Conservation (phyloP, 2,113 vertebrate genomes). For the Galeopterus variegatus region DNA sequence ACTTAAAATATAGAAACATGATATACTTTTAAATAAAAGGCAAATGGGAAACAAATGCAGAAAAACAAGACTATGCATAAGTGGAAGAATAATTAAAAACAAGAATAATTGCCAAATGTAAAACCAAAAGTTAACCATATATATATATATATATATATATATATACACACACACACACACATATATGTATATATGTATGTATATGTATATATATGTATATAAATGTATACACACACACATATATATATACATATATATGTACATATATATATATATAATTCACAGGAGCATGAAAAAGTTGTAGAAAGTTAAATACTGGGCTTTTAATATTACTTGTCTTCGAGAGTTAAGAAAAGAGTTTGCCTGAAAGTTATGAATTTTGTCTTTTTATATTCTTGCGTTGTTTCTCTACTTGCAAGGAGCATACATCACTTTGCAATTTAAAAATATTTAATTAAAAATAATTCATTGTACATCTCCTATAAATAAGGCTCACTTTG, state of each 20-base stretch:
- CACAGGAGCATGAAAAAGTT: not conserved
- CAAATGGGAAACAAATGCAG: not conserved
- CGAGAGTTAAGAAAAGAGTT: not conserved
- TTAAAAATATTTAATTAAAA: conserved; percentile 57
- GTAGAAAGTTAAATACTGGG: not conserved
- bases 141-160: too few species aligned
- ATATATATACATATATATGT: not conserved
- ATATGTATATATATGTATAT: not conserved
- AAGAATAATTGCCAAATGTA: not conserved
- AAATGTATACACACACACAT: too few species aligned
- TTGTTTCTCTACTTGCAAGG: conserved; percentile 3
- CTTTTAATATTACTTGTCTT: not conserved
- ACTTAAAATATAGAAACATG: not conserved
- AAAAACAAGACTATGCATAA: not conserved
- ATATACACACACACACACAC: too few species aligned
- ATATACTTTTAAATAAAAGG: not conserved
- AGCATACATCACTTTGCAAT: not conserved
- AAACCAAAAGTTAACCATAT: not conserved
- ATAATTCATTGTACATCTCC: not conserved
- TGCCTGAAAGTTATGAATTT: not conserved
- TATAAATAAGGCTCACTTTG: conserved; percentile 17
- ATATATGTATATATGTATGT: too few species aligned
- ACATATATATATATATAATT: not conserved
- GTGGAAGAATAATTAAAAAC: not conserved
- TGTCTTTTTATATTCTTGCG: not conserved